Evolutionary conservation across 2,888 invertebrate genomes (phyloP).

Genomic region (Physocephala rufipes): DNA sequence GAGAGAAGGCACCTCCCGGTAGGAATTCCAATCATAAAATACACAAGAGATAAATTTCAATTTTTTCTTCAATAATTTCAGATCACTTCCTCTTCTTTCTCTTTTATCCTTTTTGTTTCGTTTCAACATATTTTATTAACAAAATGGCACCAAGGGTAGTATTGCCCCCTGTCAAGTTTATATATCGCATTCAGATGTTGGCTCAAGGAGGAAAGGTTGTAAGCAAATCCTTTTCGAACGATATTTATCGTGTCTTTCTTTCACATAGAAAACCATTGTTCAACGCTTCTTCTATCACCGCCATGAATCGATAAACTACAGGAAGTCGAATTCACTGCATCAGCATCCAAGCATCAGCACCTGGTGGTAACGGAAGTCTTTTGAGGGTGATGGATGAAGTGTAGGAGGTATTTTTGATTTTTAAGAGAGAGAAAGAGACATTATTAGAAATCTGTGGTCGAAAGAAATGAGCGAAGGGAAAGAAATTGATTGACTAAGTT

Average conservation of each 20-base stretch:
- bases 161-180: neutral
- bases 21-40: constrained; percentile 5
- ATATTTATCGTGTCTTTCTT: constrained; percentile 3
- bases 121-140: neutral
- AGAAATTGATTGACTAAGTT: neutral
- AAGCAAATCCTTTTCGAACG: neutral
- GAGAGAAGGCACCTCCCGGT: neutral
- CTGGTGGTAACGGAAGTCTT: neutral
- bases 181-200: neutral
- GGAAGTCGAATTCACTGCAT: neutral
- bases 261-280: neutral
- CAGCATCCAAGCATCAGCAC: neutral
- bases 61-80: neutral
- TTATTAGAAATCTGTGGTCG: neutral
- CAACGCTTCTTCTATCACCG: neutral
- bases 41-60: neutral
- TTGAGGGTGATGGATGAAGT: neutral
- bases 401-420: neutral
- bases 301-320: neutral
- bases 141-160: neutral
- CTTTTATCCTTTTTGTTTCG: neutral
- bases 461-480: neutral
- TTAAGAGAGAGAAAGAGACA: neutral
- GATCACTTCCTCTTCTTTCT: neutral
- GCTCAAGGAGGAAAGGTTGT: neutral